Evolutionary conservation across 2,888 invertebrate species (phyloP).

Genomic region (Branchipolynoe longqiensis): DNA sequence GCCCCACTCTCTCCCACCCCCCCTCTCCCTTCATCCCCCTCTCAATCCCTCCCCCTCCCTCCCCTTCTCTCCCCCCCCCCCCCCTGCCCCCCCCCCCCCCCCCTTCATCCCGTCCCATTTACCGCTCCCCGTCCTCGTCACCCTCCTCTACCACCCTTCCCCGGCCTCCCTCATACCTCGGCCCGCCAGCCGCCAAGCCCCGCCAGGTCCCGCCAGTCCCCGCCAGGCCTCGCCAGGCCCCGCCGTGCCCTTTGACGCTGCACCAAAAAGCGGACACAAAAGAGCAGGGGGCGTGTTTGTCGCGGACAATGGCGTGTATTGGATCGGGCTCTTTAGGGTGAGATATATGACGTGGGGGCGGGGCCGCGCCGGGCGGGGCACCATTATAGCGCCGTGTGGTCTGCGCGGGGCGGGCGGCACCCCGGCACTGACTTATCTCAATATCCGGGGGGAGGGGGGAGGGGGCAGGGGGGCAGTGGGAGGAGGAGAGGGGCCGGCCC

Average conservation of each 20-base stretch:
- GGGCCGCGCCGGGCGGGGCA: background rate
- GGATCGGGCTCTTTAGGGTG: constrained; percentile 41
- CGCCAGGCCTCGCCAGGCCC: no score
- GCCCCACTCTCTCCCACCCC: no score
- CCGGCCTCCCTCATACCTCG: no score
- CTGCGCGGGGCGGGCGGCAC: background rate
- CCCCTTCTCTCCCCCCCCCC: no score
- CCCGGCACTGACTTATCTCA: constrained; percentile 41
- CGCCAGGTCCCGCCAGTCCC: no score
- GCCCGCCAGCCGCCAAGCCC: no score
- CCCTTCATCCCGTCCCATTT: no score
- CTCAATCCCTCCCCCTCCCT: no score
- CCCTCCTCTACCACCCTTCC: no score
- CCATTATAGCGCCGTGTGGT: constrained; percentile 27
- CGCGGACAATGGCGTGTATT: constrained; percentile 47
- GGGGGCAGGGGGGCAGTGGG: background rate
- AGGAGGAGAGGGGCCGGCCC: background rate
- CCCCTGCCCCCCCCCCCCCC: no score
- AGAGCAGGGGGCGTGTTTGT: constrained; percentile 42
- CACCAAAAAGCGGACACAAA: constrained; percentile 34
- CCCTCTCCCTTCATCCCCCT: no score
- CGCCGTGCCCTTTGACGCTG: constrained; percentile 10
- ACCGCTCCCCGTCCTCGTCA: no score
- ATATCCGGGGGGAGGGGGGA: constrained; percentile 10
- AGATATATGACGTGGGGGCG: constrained; percentile 42